A percentile compares a stretch with the other conserved stretches of the same genome.
Evolutionary conservation across 2,113 vertebrate genomes (phyloP).

Genomic region (Pardalotus punctatus): DNA sequence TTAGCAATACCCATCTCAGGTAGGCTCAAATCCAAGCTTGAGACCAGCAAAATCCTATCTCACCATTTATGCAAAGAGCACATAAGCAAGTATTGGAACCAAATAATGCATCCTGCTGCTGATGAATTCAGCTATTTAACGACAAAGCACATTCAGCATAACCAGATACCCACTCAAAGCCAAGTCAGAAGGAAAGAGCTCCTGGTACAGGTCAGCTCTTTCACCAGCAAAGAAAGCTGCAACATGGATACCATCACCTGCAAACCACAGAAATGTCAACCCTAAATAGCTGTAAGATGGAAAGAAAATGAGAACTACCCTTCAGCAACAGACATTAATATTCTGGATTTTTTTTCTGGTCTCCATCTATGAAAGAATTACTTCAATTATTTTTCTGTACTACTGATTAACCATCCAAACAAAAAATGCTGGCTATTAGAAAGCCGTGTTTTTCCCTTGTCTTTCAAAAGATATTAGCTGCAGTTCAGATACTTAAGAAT

Average conservation of each 20-base stretch:
- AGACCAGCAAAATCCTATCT: neutral
- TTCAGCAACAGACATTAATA: neutral
- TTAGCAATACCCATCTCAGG: neutral
- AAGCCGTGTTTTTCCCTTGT: neutral
- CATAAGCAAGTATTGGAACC: neutral
- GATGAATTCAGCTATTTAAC: neutral
- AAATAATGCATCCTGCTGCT: neutral
- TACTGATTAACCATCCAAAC: neutral
- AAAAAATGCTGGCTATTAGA: neutral
- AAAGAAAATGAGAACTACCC: neutral
- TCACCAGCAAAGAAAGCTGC: neutral
- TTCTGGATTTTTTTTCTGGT: neutral
- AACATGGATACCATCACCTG: neutral
- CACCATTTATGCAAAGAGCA: neutral
- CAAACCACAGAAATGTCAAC: neutral
- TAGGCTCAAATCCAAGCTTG: neutral
- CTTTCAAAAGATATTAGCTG: slow-evolving; percentile 22
- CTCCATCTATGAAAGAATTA: neutral
- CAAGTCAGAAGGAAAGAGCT: neutral
- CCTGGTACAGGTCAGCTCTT: neutral
- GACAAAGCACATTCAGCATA: neutral
- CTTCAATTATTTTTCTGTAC: neutral
- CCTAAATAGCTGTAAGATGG: neutral
- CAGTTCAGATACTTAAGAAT: neutral
- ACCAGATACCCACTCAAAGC: neutral